Evolutionary conservation across 2,888 invertebrate species (phyloP).

Genomic region (Drosophila nr. perissopoda): DNA sequence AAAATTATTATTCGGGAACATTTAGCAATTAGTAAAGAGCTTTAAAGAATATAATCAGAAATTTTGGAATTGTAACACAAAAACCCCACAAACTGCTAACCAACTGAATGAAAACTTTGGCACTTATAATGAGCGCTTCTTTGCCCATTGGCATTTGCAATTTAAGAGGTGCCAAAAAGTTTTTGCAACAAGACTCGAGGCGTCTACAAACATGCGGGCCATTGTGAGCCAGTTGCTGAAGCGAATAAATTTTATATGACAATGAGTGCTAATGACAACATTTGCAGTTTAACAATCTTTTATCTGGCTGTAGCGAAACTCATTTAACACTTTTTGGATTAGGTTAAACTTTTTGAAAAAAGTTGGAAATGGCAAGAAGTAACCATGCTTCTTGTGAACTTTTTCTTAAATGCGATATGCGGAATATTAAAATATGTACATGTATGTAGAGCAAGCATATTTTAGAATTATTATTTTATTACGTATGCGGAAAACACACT

Average conservation of each 20-base stretch:
- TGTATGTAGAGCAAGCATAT: neutral
- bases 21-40: neutral
- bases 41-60: constrained; percentile 4
- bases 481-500: neutral
- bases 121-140: constrained; percentile 35
- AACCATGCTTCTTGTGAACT: neutral
- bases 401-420: neutral
- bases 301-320: neutral
- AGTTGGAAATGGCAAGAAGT: neutral
- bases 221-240: constrained; percentile 7
- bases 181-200: constrained; percentile 14
- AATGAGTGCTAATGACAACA: constrained; percentile 18
- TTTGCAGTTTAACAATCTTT: neutral
- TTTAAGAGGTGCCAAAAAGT: constrained; percentile 35
- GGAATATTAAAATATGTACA: neutral
- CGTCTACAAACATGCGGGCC: constrained; percentile 12
- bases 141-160: constrained; percentile 28
- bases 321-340: neutral
- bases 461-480: neutral
- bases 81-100: neutral
- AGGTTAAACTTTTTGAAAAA: neutral
- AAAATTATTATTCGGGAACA: neutral
- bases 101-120: constrained; percentile 30
- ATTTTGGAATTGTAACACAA: neutral
- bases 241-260: constrained; percentile 14